phyloP scores from a whole-genome alignment of 2,888 invertebrate genomes.

The Malthinus seriepunctatus region DNA sequence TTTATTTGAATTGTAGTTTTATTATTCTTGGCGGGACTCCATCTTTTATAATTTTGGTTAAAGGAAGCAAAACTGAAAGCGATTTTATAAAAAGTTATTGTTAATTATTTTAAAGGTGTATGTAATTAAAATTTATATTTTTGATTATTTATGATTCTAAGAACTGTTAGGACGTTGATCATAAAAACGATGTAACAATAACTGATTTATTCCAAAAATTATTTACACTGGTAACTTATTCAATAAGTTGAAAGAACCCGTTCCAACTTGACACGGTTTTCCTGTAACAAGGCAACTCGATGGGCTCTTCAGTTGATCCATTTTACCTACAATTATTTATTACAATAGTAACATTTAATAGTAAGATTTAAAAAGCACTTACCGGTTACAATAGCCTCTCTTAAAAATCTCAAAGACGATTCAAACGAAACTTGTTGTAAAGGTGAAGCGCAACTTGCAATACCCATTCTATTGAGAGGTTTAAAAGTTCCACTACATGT shows the following conservation, averaged over 20 bases:
- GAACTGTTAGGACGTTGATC: background rate
- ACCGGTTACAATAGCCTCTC: slow-evolving; percentile 72
- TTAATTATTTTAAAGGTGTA: background rate
- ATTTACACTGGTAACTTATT: slow-evolving; percentile 31
- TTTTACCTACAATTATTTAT: slow-evolving; percentile 61
- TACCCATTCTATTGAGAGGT: slow-evolving; percentile 88
- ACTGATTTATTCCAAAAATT: background rate
- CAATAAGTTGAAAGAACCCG: slow-evolving; percentile 69
- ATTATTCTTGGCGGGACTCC: slow-evolving; percentile 68
- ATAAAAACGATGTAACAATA: slow-evolving; percentile 2
- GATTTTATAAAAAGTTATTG: slow-evolving; percentile 17
- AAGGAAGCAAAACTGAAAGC: slow-evolving; percentile 59
- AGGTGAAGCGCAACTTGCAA: slow-evolving; percentile 90
- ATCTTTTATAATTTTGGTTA: slow-evolving; percentile 64
- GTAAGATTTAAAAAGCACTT: slow-evolving; percentile 27
- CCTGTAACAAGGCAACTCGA: slow-evolving; percentile 89
- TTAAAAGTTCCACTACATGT: slow-evolving; percentile 89
- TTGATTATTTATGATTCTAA: background rate
- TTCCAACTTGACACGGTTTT: slow-evolving; percentile 79
- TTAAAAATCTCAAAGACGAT: slow-evolving; percentile 84
- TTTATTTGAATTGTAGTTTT: slow-evolving; percentile 54
- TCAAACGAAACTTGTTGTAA: slow-evolving; percentile 99
- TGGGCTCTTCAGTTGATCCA: slow-evolving; percentile 78
- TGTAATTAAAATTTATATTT: background rate
- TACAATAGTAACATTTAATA: slow-evolving; percentile 1